phyloP scores from a whole-genome alignment of 2,888 invertebrate species.

The Adelognathus sp. region DNA sequence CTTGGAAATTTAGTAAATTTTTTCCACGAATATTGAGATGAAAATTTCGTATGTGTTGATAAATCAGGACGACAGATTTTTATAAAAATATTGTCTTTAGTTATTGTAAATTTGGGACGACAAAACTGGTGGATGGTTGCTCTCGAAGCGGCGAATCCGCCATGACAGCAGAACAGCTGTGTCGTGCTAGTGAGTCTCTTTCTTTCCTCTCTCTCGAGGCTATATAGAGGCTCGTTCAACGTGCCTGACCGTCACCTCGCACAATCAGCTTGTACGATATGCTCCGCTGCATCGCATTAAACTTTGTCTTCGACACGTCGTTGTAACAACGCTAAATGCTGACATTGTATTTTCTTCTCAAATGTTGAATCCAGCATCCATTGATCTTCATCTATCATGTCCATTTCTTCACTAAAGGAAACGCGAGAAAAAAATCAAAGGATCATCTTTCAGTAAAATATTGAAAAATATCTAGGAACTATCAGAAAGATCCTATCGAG shows the following conservation, averaged over 20 bases:
- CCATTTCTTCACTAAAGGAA: background rate
- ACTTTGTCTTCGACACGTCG: background rate
- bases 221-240: background rate
- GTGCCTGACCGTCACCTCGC: background rate
- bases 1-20: background rate
- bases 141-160: background rate
- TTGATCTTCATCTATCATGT: background rate
- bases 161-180: slow-evolving; percentile 6
- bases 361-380: background rate
- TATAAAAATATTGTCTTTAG: background rate
- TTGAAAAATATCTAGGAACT: background rate
- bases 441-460: background rate
- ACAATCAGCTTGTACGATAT: background rate
- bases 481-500: background rate
- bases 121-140: background rate
- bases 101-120: background rate
- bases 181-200: background rate
- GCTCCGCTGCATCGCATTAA: background rate
- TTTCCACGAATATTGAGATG: background rate
- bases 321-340: background rate
- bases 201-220: background rate
- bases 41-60: background rate
- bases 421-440: background rate
- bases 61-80: background rate
- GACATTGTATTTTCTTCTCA: background rate